These are phyloP conservation scores for Xiphophorus couchianus DNA, from an alignment of 2,113 vertebrate genomes.

Conservation along the genomic window DNA sequence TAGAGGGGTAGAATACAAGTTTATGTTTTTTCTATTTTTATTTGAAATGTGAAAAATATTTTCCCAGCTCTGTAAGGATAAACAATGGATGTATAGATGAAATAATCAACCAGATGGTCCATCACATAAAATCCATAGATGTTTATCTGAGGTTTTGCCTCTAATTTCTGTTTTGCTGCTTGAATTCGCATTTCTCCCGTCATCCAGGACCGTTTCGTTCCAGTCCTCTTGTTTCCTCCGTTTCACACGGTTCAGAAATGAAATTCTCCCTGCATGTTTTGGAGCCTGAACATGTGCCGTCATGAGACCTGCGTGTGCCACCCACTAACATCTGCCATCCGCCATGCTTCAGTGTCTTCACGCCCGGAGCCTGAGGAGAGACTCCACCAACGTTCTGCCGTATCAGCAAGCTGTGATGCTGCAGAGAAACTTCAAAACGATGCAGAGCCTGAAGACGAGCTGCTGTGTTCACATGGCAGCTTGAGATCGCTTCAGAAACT, in stretches of 20 bases:
- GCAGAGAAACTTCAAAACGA: background rate
- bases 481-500: background rate
- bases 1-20: background rate
- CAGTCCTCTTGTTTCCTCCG: background rate
- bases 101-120: background rate
- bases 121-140: too few species aligned
- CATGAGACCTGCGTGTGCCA: conserved; percentile 27
- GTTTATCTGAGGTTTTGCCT: background rate
- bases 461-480: background rate
- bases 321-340: conserved; percentile 57
- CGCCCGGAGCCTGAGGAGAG: conserved; percentile 7
- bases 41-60: background rate
- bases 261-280: conserved; percentile 34
- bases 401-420: background rate
- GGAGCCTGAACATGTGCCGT: conserved; percentile 28
- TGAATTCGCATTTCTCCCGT: background rate
- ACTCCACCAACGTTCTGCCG: conserved; percentile 17
- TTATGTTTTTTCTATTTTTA: background rate
- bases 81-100: too few species aligned
- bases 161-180: conserved; percentile 6
- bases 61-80: too few species aligned
- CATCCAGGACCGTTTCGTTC: conserved; percentile 2
- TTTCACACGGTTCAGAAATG: conserved; percentile 44
- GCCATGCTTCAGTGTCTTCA: conserved; percentile 13
- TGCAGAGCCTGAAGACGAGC: too few species aligned